phyloP scores from a whole-genome alignment of 1,140 invertebrate genomes.

The Micrasema longulum region DNA sequence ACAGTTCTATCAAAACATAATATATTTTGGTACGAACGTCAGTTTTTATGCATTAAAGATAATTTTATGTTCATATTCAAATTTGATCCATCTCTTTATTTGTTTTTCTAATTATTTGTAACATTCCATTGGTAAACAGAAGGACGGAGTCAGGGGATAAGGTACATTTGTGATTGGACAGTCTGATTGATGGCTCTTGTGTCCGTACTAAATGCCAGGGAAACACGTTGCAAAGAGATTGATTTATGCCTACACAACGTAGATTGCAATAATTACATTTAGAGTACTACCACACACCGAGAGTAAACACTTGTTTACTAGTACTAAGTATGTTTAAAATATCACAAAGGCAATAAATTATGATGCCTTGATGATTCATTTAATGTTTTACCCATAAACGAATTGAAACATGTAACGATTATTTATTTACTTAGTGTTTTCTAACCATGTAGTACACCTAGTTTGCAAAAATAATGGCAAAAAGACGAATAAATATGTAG shows the following conservation, averaged over 20 bases:
- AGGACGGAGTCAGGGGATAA: slow-evolving; percentile 17
- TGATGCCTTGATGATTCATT: too few relatives aligned
- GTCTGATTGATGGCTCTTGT: slow-evolving; percentile 53
- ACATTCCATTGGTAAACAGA: slow-evolving; percentile 18
- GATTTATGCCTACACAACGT: slow-evolving; percentile 51
- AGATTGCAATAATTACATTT: slow-evolving; percentile 51
- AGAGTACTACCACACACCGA: slow-evolving; percentile 39
- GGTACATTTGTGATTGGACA: slow-evolving; percentile 53
- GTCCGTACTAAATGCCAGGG: slow-evolving; percentile 52
- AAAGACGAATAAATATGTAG: not conserved
- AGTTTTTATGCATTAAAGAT: too few relatives aligned
- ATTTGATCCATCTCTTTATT: not conserved
- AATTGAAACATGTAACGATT: too few relatives aligned
- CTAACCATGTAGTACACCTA: too few relatives aligned
- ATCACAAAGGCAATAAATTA: too few relatives aligned
- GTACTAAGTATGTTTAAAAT: too few relatives aligned
- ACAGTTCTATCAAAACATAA: too few relatives aligned
- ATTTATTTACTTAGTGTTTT: too few relatives aligned
- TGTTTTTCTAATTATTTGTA: slow-evolving; percentile 20
- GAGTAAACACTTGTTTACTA: not conserved
- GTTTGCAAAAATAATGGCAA: too few relatives aligned
- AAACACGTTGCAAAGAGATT: slow-evolving; percentile 55
- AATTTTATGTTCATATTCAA: too few relatives aligned
- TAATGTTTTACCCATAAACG: too few relatives aligned
- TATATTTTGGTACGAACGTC: too few relatives aligned